Evolutionary conservation across 2,113 vertebrate genomes (phyloP), one percentile per base, ranked within the genome.

Genomic region (Cacatua alba): DNA sequence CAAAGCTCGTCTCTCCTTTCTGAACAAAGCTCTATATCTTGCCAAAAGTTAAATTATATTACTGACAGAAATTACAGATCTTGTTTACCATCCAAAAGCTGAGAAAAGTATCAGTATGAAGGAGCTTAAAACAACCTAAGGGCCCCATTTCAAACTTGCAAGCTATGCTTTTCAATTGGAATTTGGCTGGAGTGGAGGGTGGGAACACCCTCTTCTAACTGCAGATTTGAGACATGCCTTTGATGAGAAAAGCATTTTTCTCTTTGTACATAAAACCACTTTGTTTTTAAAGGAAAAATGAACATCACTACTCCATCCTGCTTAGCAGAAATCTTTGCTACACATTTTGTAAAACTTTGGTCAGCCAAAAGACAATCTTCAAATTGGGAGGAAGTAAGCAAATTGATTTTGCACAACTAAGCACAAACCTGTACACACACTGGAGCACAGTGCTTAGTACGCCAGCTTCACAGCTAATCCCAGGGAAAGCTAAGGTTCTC

Each of bases 41-140:
- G 97, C 97, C 97, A 97, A 79, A 97, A 96, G 95, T 96, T 95
- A 97, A 98, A 97, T 92, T 94, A 63, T 88, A 53, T 95, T 76
- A 97, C 82, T 0, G 6, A 86, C 6, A 6, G 95, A 95, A 96
- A 96, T 93, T 91, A 97, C 79, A 90, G 94, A 81, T 90, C 63
- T 93, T 97, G 90, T 96, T 97, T 92, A 64, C 71, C 48, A 72
- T 85, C 83, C 95, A 57, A 96, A 86, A 96, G 21, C 68, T 48
- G 95, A 94, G 94, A 95, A 94, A 91, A 95, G 71, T 70, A 75
- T 94, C 65, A 70, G 82, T 70, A 74, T 31, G 7, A 33, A 65
- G 71, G 63, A 94, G 74, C 82, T 95, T 92, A 51, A 85, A 93
- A 90, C 28, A 87, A 37, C 13, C 52, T 35, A 35, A 77, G 69